These are phyloP conservation scores for Zele albiditarsus DNA, from an alignment of 2,888 invertebrate species.

Conservation along the genomic window DNA sequence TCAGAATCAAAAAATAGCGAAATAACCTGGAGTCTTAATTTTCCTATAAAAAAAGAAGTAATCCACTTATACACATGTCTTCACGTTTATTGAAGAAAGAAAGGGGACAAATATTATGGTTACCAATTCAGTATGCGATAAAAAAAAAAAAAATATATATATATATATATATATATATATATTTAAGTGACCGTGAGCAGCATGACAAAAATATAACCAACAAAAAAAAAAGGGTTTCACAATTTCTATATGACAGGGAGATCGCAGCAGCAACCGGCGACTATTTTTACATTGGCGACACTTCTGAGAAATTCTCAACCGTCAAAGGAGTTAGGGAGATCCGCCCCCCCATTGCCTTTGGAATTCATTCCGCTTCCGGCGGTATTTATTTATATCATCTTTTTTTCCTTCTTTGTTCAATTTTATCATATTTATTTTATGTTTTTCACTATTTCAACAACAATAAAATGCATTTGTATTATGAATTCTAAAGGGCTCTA, in stretches of 20 bases:
- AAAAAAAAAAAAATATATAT: too few relatives aligned
- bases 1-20: too few relatives aligned
- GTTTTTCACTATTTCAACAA: neutral
- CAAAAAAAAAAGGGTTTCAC: neutral
- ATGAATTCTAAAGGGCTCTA: too few relatives aligned
- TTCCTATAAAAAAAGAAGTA: too few relatives aligned
- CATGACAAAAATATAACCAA: neutral
- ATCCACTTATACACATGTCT: too few relatives aligned
- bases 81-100: too few relatives aligned
- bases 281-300: conserved; percentile 65
- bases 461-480: neutral
- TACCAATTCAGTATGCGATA: neutral
- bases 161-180: neutral
- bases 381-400: conserved; percentile 47
- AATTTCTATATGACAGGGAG: neutral
- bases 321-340: conserved; percentile 63
- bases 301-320: conserved; percentile 62
- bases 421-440: neutral
- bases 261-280: conserved; percentile 28
- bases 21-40: too few relatives aligned
- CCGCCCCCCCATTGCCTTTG: conserved; percentile 54
- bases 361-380: conserved; percentile 63
- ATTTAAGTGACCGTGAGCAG: neutral
- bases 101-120: neutral
- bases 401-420: conserved; percentile 24